These are phyloP conservation scores for Habropoda laboriosa DNA, from an alignment of 1,140 invertebrate species.

Conservation along the genomic window DNA sequence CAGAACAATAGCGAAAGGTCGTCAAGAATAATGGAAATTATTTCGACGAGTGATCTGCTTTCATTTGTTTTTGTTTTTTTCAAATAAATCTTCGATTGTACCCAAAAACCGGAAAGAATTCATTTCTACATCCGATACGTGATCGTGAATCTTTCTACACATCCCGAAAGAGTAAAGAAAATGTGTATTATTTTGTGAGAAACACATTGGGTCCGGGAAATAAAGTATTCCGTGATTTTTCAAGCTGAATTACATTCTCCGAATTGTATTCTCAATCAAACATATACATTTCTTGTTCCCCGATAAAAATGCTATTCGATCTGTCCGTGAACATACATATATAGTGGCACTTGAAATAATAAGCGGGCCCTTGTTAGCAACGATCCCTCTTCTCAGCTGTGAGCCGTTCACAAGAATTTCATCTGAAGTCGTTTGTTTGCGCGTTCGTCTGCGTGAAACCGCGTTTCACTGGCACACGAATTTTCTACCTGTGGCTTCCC, in stretches of 20 bases:
- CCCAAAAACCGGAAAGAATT: no score
- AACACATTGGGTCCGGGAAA: no score
- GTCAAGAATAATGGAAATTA: no score
- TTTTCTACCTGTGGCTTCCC: conserved; percentile 40
- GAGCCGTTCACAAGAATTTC: conserved; percentile 13
- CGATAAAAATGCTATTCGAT: conserved; percentile 12
- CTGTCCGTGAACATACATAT: conserved; percentile 6
- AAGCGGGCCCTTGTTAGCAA: conserved; percentile 42
- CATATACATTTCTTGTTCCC: not conserved
- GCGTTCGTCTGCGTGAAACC: not conserved
- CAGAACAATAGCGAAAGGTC: no score
- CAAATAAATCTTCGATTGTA: no score
- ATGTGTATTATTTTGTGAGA: no score
- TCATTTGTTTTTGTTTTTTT: no score
- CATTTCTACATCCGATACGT: no score
- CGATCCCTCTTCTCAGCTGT: not conserved
- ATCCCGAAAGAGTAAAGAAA: no score
- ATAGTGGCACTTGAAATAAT: conserved; percentile 44
- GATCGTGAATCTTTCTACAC: no score
- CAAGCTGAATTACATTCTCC: not conserved
- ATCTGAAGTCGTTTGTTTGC: conserved; percentile 21
- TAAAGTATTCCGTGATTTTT: no score
- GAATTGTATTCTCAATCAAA: not conserved
- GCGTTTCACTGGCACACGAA: conserved; percentile 40
- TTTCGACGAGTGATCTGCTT: no score